These are phyloP conservation scores for Phyllostomus hastatus DNA, from an alignment of 2,113 vertebrate genomes.

Conservation along the genomic window DNA sequence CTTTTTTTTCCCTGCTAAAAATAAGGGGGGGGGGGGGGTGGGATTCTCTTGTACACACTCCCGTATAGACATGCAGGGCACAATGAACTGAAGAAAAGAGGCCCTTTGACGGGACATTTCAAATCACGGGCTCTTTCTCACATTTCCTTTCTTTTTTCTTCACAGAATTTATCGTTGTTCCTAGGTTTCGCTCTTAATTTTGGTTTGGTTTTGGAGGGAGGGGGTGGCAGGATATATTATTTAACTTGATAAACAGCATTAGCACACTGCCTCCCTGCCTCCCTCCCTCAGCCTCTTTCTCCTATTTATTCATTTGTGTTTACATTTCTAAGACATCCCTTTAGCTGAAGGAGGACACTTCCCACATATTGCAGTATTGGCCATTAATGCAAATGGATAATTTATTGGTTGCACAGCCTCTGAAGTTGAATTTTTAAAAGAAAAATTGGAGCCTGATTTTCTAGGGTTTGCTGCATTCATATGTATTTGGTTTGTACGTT, in stretches of 20 bases:
- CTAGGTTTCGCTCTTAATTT: slow-evolving; percentile 73
- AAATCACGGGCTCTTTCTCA: slow-evolving; percentile 46
- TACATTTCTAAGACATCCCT: slow-evolving; percentile 78
- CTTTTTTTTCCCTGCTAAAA: slow-evolving; percentile 76
- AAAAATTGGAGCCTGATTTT: not conserved
- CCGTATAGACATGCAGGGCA: slow-evolving; percentile 12
- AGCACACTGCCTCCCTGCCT: not conserved
- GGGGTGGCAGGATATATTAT: slow-evolving; percentile 65
- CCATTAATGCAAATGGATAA: slow-evolving; percentile 79
- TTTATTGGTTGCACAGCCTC: slow-evolving; percentile 46
- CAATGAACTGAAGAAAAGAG: slow-evolving; percentile 34
- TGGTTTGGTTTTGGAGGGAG: slow-evolving; percentile 46
- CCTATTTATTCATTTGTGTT: slow-evolving; percentile 75
- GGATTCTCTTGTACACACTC: slow-evolving; percentile 46
- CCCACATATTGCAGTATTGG: slow-evolving; percentile 60
- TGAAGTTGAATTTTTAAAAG: slow-evolving; percentile 75
- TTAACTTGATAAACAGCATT: slow-evolving; percentile 74
- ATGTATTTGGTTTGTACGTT: slow-evolving; percentile 64
- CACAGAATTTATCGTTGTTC: slow-evolving; percentile 63
- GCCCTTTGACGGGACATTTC: slow-evolving; percentile 60
- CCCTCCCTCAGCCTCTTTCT: slow-evolving; percentile 36
- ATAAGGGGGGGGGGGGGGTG: slow-evolving; percentile 45
- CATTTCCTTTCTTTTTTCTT: slow-evolving; percentile 2
- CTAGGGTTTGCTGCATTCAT: slow-evolving; percentile 32
- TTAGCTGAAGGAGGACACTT: slow-evolving; percentile 64